A percentile compares a stretch with the other conserved stretches of the same genome.
Evolutionary conservation across 64 coral and sea anemone species (phyloP).

Genomic region (Astreopora myriophthalma): DNA sequence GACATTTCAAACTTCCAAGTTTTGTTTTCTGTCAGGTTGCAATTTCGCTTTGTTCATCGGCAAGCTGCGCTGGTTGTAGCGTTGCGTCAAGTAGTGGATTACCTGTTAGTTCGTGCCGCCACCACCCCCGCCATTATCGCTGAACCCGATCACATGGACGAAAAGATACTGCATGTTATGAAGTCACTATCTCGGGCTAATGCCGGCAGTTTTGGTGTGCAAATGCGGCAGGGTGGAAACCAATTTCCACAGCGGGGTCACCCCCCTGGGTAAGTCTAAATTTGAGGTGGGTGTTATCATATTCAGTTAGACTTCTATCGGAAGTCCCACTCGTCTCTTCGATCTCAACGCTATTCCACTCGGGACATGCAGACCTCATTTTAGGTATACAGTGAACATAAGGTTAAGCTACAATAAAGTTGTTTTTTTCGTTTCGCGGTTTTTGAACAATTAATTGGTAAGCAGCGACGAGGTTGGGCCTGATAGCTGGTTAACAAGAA

Average conservation of each 20-base stretch:
- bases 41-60: constrained; percentile 84
- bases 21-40: constrained; percentile 56
- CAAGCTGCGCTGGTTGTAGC: constrained; percentile 95
- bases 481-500: no score
- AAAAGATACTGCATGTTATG: constrained; percentile 76
- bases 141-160: constrained; percentile 78
- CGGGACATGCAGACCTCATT: no score
- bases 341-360: no score
- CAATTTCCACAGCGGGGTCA: constrained; percentile 45
- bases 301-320: no score
- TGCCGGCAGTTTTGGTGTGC: constrained; percentile 75
- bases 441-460: no score
- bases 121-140: constrained; percentile 74
- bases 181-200: constrained; percentile 89
- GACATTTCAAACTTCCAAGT: not conserved
- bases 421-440: no score
- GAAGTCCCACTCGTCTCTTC: no score
- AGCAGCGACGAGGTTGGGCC: no score
- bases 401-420: no score
- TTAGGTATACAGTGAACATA: no score
- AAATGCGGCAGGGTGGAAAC: not conserved
- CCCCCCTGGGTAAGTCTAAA: constrained; percentile 53
- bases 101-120: constrained; percentile 76
- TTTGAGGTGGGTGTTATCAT: no score
- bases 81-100: constrained; percentile 86